Conservation (phyloP, 2,797 vertebrate genomes). For the Podarcis lilfordi region DNA sequence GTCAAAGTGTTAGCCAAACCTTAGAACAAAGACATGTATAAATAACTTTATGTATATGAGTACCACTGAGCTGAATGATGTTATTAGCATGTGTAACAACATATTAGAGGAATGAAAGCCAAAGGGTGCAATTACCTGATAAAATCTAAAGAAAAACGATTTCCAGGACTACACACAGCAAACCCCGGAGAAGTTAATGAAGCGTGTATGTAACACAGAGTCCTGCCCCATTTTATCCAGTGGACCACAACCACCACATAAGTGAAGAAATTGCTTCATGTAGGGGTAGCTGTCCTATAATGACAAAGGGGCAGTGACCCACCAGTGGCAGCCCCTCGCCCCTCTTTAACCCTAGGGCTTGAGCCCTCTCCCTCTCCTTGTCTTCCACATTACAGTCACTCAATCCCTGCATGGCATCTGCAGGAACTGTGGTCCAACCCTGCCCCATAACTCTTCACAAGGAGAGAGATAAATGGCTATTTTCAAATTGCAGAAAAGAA, state of each 20-base stretch:
- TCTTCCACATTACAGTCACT: neutral
- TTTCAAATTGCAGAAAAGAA: neutral
- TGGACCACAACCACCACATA: slow-evolving; percentile 22
- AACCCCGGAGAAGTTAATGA: slow-evolving; percentile 38
- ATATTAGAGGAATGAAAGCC: slow-evolving; percentile 36
- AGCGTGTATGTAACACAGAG: neutral
- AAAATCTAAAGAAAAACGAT: slow-evolving; percentile 47
- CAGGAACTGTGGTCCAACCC: no score
- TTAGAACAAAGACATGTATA: slow-evolving; percentile 6
- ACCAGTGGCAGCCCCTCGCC: no score
- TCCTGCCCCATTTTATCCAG: slow-evolving; percentile 41
- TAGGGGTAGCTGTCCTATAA: neutral
- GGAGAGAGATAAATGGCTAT: neutral
- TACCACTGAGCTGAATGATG: slow-evolving; percentile 28
- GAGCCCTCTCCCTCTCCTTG: no score
- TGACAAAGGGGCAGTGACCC: neutral
- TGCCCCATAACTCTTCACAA: no score
- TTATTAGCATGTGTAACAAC: slow-evolving; percentile 8
- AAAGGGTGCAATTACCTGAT: slow-evolving; percentile 65
- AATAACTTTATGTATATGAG: slow-evolving; percentile 29
- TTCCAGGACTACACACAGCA: slow-evolving; percentile 26
- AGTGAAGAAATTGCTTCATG: slow-evolving; percentile 20
- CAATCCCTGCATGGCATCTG: no score
- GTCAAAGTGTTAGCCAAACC: slow-evolving; percentile 33
- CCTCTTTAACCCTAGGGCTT: no score